Percentiles rank a stretch among this genome's conserved stretches.
phyloP scores from a whole-genome alignment of 2,888 invertebrate genomes.

The Ennomos erosarius region DNA sequence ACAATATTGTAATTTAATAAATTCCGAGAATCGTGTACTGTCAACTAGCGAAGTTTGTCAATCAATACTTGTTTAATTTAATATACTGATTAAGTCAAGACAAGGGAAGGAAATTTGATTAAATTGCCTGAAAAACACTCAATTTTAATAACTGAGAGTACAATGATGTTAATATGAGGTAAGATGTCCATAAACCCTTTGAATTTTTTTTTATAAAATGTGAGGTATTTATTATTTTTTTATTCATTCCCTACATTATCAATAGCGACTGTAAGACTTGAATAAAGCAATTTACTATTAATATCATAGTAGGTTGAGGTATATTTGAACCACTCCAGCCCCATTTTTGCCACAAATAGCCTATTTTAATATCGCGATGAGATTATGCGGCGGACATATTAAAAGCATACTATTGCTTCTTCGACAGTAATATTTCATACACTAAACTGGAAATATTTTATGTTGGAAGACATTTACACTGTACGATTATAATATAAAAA shows the following conservation, averaged over 20 bases:
- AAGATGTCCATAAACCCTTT: too few species aligned
- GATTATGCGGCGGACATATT: constrained; percentile 28
- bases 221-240: too few species aligned
- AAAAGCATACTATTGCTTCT: constrained; percentile 23
- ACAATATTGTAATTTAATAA: constrained; percentile 23
- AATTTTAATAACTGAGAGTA: too few species aligned
- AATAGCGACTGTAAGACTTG: too few species aligned
- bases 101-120: constrained; percentile 8
- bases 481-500: background rate
- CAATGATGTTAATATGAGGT: too few species aligned
- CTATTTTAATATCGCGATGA: constrained; percentile 27
- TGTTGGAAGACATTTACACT: constrained; percentile 10
- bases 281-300: too few species aligned
- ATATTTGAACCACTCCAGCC: background rate
- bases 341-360: constrained; percentile 3
- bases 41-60: constrained; percentile 17
- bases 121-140: background rate
- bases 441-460: constrained; percentile 24
- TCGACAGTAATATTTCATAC: constrained; percentile 29
- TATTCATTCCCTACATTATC: too few species aligned
- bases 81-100: constrained; percentile 7
- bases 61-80: constrained; percentile 8
- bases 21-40: constrained; percentile 3
- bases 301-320: too few species aligned
- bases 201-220: too few species aligned